Evolutionary conservation across 2,797 vertebrate species (phyloP).

Genomic region (Hippopotamyrus pictus): DNA sequence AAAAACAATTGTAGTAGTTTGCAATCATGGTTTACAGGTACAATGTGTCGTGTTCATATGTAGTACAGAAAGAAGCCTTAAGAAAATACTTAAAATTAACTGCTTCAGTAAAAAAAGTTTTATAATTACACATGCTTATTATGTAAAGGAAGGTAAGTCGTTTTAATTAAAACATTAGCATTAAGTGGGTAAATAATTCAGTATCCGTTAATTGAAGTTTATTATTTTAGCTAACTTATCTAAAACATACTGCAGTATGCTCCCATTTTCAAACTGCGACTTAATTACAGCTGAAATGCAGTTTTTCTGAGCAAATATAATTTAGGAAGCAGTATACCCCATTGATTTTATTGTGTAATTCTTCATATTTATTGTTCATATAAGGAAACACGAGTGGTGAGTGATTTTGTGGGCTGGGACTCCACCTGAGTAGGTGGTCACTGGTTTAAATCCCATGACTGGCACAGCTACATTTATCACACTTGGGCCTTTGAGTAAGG

Average conservation of each 20-base stretch:
- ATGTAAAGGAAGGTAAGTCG: neutral
- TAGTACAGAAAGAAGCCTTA: neutral
- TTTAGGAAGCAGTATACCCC: neutral
- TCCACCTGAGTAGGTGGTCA: neutral
- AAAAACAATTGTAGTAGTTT: neutral
- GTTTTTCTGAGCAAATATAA: neutral
- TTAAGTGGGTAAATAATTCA: neutral
- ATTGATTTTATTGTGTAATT: neutral
- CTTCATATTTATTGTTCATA: neutral
- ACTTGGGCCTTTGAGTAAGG: neutral
- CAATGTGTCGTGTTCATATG: neutral
- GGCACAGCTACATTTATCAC: neutral
- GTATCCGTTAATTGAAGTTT: neutral
- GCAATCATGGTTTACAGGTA: neutral
- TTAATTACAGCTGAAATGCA: neutral
- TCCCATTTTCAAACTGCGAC: neutral
- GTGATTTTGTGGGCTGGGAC: neutral
- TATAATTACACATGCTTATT: neutral
- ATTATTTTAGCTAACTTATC: neutral
- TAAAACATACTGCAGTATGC: neutral
- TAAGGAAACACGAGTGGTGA: neutral
- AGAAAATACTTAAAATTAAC: neutral
- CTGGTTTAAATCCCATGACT: neutral
- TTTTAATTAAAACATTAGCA: neutral
- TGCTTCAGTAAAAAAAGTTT: neutral